phyloP scores from a whole-genome alignment of 2,888 invertebrate species.

The Drosophila kokeensis region DNA sequence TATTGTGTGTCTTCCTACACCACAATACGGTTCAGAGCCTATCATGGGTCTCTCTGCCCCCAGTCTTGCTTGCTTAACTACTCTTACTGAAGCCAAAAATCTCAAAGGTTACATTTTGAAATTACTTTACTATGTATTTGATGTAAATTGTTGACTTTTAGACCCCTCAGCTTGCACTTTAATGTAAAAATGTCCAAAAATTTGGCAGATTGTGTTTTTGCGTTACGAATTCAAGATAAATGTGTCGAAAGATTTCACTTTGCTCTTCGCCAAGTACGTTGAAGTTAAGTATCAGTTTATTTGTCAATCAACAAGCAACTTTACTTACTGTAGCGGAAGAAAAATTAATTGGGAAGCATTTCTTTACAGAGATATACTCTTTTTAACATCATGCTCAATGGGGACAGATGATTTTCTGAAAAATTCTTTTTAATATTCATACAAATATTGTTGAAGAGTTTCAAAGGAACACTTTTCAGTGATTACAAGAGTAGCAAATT shows the following conservation, averaged over 20 bases:
- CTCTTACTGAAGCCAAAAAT: too few relatives aligned
- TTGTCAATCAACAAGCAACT: background rate
- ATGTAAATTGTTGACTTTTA: background rate
- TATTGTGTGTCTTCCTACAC: too few relatives aligned
- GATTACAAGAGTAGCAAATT: background rate
- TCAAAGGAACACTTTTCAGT: background rate
- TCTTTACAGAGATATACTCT: background rate
- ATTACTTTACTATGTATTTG: constrained; percentile 18
- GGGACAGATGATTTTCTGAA: background rate
- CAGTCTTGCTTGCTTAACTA: too few relatives aligned
- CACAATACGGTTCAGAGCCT: too few relatives aligned
- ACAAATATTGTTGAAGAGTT: background rate
- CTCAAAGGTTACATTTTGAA: constrained; percentile 9
- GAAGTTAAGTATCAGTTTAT: background rate
- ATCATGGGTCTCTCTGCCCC: too few relatives aligned
- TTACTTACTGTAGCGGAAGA: background rate
- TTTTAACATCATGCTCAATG: background rate
- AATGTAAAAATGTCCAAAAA: constrained; percentile 21
- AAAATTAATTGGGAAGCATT: background rate
- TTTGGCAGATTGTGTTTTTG: background rate
- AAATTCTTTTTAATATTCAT: background rate
- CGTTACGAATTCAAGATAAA: constrained; percentile 21
- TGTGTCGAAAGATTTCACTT: constrained; percentile 13
- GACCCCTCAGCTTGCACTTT: background rate
- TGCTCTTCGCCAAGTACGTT: background rate